A percentile compares a stretch with the other conserved stretches of the same genome.
phyloP scores from a whole-genome alignment of 2,888 invertebrate species.

The Chromoteleia sp. region DNA sequence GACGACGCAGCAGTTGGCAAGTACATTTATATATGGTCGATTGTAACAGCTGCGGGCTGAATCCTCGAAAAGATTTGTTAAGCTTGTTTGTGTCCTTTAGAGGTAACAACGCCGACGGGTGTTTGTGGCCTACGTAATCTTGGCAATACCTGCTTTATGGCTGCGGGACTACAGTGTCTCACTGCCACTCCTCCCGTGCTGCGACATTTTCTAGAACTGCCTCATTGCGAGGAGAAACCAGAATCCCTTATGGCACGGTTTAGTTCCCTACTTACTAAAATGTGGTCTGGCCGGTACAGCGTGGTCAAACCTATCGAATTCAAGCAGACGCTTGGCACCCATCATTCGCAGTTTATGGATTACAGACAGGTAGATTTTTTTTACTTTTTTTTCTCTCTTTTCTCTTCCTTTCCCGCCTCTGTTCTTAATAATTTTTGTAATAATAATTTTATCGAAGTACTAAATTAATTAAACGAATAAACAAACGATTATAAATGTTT shows the following conservation, averaged over 20 bases:
- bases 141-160: conserved; percentile 87
- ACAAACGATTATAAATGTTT: not conserved
- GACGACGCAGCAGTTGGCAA: conserved; percentile 82
- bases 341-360: conserved; percentile 88
- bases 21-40: conserved; percentile 5
- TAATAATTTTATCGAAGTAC: too few species aligned
- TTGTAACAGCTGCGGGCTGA: not conserved
- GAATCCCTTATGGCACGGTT: conserved; percentile 86
- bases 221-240: conserved; percentile 79
- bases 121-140: conserved; percentile 86
- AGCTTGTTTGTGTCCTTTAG: conserved; percentile 49
- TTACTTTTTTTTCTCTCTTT: too few species aligned
- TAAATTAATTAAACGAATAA: not conserved
- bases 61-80: conserved; percentile 6
- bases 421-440: too few species aligned
- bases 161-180: conserved; percentile 86
- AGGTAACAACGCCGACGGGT: conserved; percentile 84
- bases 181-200: conserved; percentile 86
- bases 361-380: conserved; percentile 86
- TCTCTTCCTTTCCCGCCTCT: too few species aligned
- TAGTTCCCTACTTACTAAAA: conserved; percentile 85
- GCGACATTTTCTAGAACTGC: conserved; percentile 85
- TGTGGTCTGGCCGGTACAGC: conserved; percentile 87
- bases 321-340: conserved; percentile 86
- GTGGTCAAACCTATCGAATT: conserved; percentile 86